Evolutionary conservation across 2,888 invertebrate species (phyloP).

Genomic region (Nymphalis urticae): DNA sequence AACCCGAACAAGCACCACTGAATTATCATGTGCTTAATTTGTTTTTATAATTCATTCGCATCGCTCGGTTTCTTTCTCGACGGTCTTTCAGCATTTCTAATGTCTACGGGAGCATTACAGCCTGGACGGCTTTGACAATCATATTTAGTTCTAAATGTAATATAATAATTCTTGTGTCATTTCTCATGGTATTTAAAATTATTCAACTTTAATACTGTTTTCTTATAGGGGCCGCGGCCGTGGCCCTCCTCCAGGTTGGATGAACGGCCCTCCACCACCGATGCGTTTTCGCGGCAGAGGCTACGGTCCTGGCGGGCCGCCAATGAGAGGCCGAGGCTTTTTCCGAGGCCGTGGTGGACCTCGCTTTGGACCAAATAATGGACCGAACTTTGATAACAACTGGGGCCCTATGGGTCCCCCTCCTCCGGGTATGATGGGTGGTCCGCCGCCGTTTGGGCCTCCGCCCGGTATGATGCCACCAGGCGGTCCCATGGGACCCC

Average conservation of each 20-base stretch:
- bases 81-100: too few relatives aligned
- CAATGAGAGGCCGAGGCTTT: conserved; percentile 78
- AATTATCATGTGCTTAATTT: too few relatives aligned
- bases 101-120: too few relatives aligned
- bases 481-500: conserved; percentile 80
- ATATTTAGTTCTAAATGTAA: too few relatives aligned
- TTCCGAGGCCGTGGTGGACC: conserved; percentile 78
- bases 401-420: conserved; percentile 86
- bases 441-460: conserved; percentile 72
- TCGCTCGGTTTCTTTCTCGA: too few relatives aligned
- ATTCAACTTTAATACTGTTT: too few relatives aligned
- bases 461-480: conserved; percentile 82
- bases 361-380: conserved; percentile 74
- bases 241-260: conserved; percentile 69
- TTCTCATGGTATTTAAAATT: too few relatives aligned
- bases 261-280: conserved; percentile 81
- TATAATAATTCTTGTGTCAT: too few relatives aligned
- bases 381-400: conserved; percentile 82
- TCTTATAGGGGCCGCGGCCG: conserved; percentile 56
- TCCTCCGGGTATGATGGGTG: conserved; percentile 79
- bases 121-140: too few relatives aligned
- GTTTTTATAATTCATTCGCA: too few relatives aligned
- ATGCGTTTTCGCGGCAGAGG: conserved; percentile 86
- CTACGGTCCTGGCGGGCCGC: conserved; percentile 83
- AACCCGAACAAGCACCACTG: too few relatives aligned